Conservation (phyloP, 2,113 vertebrate species). For the Neopipo cinnamomea region DNA sequence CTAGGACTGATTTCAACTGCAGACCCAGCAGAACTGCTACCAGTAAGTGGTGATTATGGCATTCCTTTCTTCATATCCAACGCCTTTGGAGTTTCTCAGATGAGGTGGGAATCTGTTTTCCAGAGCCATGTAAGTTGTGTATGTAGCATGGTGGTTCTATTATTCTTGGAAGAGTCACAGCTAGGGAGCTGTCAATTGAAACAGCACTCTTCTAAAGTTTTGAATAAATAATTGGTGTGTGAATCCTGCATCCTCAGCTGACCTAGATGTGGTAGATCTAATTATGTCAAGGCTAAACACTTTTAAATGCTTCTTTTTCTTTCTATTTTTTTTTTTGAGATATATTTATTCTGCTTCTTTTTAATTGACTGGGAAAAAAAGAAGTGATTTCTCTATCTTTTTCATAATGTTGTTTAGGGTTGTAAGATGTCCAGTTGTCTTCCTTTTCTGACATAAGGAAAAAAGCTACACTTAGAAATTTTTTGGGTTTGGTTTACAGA, state of each 20-base stretch:
- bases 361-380: not conserved
- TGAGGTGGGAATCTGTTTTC: not conserved
- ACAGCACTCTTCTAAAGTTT: slow-evolving; percentile 8
- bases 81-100: not conserved
- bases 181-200: not conserved
- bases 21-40: not conserved
- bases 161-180: not conserved
- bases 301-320: not conserved
- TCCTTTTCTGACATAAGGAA: not conserved
- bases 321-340: not conserved
- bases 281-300: slow-evolving; percentile 7
- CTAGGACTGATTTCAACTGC: not conserved
- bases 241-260: slow-evolving; percentile 27
- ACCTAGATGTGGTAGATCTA: slow-evolving; percentile 45
- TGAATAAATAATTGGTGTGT: slow-evolving; percentile 43
- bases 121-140: not conserved
- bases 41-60: not conserved
- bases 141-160: not conserved
- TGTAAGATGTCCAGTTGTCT: not conserved
- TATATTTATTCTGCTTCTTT: not conserved
- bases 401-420: not conserved
- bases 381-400: not conserved
- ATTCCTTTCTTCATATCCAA: not conserved
- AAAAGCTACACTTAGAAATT: not conserved
- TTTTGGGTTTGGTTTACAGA: not conserved